Percentiles rank a stretch among this genome's conserved stretches.
phyloP scores from a whole-genome alignment of 1,140 invertebrate species.

The Achroia grisella region DNA sequence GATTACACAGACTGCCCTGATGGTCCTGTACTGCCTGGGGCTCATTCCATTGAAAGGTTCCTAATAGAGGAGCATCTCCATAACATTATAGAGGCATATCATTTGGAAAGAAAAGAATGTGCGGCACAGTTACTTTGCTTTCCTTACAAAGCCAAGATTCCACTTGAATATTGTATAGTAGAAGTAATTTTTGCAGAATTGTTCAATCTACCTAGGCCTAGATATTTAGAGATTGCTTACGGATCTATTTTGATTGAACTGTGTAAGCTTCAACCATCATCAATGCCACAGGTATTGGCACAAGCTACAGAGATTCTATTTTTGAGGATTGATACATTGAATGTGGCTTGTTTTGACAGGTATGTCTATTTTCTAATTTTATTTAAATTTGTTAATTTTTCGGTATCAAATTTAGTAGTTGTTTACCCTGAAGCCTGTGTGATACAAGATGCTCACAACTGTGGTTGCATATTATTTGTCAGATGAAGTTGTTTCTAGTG shows the following conservation, averaged over 20 bases:
- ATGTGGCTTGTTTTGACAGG: constrained; percentile 96
- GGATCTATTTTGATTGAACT: constrained; percentile 97
- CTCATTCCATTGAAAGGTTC: constrained; percentile 97
- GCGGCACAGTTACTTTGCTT: constrained; percentile 93
- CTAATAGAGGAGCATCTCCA: constrained; percentile 97
- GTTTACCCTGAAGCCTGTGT: no score
- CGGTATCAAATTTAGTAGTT: no score
- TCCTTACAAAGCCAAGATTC: constrained; percentile 94
- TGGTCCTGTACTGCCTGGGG: constrained; percentile 91
- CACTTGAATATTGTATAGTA: constrained; percentile 98
- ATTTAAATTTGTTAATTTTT: constrained; percentile 1
- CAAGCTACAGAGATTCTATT: constrained; percentile 98
- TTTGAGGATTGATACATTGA: constrained; percentile 97
- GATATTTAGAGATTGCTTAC: constrained; percentile 95
- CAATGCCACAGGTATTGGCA: constrained; percentile 97
- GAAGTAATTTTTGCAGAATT: constrained; percentile 97
- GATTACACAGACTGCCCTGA: constrained; percentile 99
- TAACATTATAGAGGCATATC: constrained; percentile 93
- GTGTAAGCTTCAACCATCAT: constrained; percentile 96
- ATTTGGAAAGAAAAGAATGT: constrained; percentile 94
- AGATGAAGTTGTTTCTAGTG: no score
- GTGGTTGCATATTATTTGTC: no score
- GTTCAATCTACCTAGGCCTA: constrained; percentile 91
- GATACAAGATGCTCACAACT: no score
- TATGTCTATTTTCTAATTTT: constrained; percentile 13